These are phyloP conservation scores for Nymphalis polychloros DNA, from an alignment of 2,888 invertebrate genomes.

Conservation along the genomic window DNA sequence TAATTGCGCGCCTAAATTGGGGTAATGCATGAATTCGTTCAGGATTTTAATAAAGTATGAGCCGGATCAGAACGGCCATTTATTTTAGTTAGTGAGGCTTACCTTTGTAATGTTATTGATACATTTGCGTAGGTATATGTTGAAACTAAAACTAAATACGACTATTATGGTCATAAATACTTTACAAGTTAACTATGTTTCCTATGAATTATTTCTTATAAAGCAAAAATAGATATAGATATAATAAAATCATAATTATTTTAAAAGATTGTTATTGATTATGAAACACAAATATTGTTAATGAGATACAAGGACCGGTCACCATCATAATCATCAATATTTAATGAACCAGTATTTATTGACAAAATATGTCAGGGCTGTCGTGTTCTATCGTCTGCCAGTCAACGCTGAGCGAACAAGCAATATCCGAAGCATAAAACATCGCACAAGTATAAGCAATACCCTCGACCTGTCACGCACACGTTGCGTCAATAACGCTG, in stretches of 20 bases:
- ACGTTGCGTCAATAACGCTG: conserved; percentile 56
- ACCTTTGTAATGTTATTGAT: conserved; percentile 32
- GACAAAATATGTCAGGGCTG: neutral
- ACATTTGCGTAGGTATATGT: neutral
- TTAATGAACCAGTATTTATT: conserved; percentile 1
- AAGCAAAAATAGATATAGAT: too few species aligned
- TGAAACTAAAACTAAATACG: neutral
- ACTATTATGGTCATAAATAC: neutral
- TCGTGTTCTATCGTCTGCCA: neutral
- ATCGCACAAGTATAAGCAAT: conserved; percentile 47
- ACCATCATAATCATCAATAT: neutral
- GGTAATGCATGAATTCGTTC: conserved; percentile 73
- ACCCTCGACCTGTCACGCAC: conserved; percentile 59
- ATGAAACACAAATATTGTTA: neutral
- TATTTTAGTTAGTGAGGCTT: conserved; percentile 71
- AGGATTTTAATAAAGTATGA: conserved; percentile 77
- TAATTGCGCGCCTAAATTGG: conserved; percentile 79
- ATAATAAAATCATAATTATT: too few species aligned
- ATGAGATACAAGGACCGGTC: neutral
- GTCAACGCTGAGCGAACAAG: conserved; percentile 36
- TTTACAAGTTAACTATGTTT: neutral
- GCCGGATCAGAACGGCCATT: conserved; percentile 71
- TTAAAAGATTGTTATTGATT: neutral
- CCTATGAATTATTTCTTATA: too few species aligned
- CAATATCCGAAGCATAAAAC: conserved; percentile 23